A percentile compares a stretch with the other conserved stretches of the same genome.
These are phyloP conservation scores for Manis javanica DNA, from an alignment of 2,797 vertebrate genomes.

Conservation along the genomic window DNA sequence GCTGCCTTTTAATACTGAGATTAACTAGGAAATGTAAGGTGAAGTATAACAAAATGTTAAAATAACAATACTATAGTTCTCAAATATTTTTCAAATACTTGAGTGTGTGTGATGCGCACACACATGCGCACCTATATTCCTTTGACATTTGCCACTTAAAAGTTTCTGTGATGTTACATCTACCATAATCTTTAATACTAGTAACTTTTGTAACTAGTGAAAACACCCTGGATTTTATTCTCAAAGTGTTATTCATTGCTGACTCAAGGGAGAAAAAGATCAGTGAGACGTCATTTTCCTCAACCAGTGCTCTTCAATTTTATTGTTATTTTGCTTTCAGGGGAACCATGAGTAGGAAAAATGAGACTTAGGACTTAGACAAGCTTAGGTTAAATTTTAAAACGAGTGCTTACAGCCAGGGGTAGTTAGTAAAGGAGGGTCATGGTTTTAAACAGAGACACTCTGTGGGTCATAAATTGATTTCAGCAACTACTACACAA, in stretches of 20 bases:
- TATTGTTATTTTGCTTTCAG: background rate
- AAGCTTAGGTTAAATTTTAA: background rate
- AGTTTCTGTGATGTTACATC: background rate
- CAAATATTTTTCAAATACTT: background rate
- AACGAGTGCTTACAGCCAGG: background rate
- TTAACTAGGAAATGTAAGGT: background rate
- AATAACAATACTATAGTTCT: background rate
- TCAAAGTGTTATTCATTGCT: background rate
- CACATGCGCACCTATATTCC: background rate
- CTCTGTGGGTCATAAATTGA: background rate
- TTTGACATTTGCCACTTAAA: background rate
- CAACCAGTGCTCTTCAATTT: background rate
- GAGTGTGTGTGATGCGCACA: background rate
- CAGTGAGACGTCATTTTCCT: background rate
- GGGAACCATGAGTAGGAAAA: background rate
- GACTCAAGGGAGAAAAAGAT: background rate
- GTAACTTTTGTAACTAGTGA: background rate
- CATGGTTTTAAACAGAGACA: background rate
- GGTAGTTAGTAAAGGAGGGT: background rate
- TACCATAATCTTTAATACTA: background rate
- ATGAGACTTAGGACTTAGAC: background rate
- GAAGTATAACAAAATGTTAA: background rate
- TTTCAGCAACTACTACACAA: background rate
- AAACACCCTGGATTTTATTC: background rate
- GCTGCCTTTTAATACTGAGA: background rate